Evolutionary conservation across 2,113 vertebrate species (phyloP).

Genomic region (Tupaia tana): DNA sequence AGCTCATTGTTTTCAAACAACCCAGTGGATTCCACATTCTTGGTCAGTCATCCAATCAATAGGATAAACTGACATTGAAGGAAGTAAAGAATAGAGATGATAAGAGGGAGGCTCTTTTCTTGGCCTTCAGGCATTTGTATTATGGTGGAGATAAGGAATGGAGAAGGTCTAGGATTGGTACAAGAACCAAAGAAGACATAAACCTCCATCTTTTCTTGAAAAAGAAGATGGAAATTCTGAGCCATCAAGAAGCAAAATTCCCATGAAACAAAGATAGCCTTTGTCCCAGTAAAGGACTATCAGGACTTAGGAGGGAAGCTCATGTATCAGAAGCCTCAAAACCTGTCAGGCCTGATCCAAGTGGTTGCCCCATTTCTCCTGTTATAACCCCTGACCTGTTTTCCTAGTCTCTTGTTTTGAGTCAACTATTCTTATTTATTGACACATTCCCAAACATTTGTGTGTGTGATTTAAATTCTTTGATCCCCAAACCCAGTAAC

Average conservation of each 20-base stretch:
- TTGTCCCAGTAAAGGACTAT: not conserved
- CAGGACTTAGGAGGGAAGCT: not conserved
- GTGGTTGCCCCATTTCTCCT: not conserved
- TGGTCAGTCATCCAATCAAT: not conserved
- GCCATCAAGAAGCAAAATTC: not conserved
- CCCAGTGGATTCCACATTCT: rapidly evolving
- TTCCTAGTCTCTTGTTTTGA: not conserved
- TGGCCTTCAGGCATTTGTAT: not conserved
- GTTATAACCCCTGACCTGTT: not conserved
- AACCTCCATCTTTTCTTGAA: not conserved
- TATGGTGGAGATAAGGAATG: not conserved
- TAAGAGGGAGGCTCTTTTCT: not conserved
- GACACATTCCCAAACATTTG: not conserved
- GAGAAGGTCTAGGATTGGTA: not conserved
- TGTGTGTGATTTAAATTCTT: not conserved
- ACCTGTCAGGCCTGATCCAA: not conserved
- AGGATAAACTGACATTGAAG: not conserved
- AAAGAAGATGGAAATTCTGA: not conserved
- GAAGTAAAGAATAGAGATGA: not conserved
- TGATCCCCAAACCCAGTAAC: not conserved
- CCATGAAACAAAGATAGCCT: not conserved
- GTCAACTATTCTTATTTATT: not conserved
- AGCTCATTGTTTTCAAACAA: not conserved
- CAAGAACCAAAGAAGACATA: not conserved
- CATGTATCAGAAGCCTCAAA: not conserved